Percentiles rank a stretch among this genome's conserved stretches.
These are phyloP conservation scores for Rhagophthalmus giganteus DNA, from an alignment of 2,888 invertebrate genomes.

Conservation along the genomic window DNA sequence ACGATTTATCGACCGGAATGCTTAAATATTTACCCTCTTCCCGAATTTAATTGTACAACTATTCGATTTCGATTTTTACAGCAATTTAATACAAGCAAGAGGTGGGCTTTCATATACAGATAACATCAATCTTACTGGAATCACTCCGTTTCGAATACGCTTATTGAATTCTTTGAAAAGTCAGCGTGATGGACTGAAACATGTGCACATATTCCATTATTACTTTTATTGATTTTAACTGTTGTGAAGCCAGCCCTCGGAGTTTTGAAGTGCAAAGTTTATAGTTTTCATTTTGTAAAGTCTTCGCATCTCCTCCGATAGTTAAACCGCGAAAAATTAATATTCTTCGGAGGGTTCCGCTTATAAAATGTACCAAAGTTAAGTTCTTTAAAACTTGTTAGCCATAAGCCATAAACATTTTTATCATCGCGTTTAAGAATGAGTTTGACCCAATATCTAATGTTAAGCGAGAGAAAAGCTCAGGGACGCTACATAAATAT, in stretches of 20 bases:
- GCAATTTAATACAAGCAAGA: background rate
- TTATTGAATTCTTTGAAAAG: constrained; percentile 51
- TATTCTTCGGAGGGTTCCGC: constrained; percentile 12
- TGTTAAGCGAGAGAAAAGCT: constrained; percentile 13
- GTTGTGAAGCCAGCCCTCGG: constrained; percentile 6
- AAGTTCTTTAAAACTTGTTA: constrained; percentile 21
- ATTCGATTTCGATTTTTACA: too few species aligned
- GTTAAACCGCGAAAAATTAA: constrained; percentile 13
- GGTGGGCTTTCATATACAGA: constrained; percentile 39
- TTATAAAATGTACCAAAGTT: constrained; percentile 17
- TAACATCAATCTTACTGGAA: constrained; percentile 46
- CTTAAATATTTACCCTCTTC: too few species aligned
- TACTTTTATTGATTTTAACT: constrained; percentile 42
- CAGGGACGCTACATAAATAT: constrained; percentile 21
- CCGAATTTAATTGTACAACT: too few species aligned
- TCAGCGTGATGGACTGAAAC: constrained; percentile 51
- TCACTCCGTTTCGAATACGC: constrained; percentile 40
- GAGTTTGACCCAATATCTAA: constrained; percentile 26
- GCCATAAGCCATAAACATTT: constrained; percentile 20
- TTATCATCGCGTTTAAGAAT: constrained; percentile 24
- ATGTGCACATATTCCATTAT: constrained; percentile 52
- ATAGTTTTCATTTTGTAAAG: background rate
- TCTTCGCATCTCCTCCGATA: constrained; percentile 2
- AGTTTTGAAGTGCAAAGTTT: background rate
- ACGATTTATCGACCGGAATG: too few species aligned